A percentile compares a stretch with the other conserved stretches of the same genome.
These are phyloP conservation scores for Steinernema khuongi DNA, from an alignment of 1,140 invertebrate species.

Conservation along the genomic window DNA sequence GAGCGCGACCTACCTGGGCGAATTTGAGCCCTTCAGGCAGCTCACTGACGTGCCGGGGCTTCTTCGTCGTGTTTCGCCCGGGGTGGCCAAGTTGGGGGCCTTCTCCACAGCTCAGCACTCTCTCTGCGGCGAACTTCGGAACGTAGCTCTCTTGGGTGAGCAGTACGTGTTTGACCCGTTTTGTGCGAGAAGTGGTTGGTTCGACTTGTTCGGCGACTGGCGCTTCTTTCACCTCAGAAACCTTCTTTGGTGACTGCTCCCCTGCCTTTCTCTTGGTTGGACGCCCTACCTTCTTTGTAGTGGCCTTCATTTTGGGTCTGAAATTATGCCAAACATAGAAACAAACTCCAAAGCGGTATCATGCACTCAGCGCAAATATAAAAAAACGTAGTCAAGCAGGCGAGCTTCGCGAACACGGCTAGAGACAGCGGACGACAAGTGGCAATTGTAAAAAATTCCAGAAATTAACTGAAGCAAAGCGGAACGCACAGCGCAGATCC, in stretches of 20 bases:
- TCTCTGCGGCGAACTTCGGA: background rate
- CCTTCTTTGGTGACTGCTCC: background rate
- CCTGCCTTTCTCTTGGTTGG: background rate
- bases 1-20: constrained; percentile 39
- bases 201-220: background rate
- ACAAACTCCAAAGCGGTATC: no score
- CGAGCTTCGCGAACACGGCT: no score
- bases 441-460: no score
- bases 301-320: background rate
- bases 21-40: constrained; percentile 43
- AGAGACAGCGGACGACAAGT: no score
- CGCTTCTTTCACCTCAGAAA: background rate
- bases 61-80: constrained; percentile 48
- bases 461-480: no score
- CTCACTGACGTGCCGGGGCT: constrained; percentile 49
- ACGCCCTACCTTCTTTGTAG: background rate
- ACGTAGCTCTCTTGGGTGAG: background rate
- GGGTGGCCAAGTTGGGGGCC: constrained; percentile 54
- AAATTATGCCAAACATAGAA: background rate
- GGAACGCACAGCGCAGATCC: no score
- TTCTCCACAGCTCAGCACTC: constrained; percentile 18
- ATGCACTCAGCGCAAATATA: no score
- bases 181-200: background rate
- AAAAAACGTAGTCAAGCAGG: no score
- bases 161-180: background rate